Evolutionary conservation across 2,888 invertebrate genomes (phyloP).

Genomic region (Erebia ligea): DNA sequence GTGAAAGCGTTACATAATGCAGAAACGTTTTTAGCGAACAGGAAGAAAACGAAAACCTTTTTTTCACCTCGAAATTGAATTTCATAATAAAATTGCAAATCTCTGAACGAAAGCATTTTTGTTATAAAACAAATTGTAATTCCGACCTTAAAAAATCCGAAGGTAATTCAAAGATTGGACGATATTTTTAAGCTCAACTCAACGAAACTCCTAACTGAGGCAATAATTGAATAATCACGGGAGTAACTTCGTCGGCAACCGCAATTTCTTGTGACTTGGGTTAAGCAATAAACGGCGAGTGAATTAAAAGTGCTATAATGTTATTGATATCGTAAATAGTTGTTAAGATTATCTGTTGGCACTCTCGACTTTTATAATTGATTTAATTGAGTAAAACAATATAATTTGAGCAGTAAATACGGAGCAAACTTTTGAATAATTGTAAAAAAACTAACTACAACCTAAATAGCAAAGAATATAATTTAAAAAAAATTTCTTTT

Average conservation of each 20-base stretch:
- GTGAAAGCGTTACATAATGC: constrained; percentile 14
- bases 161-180: constrained; percentile 40
- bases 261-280: constrained; percentile 43
- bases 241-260: constrained; percentile 49
- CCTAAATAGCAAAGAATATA: too few species aligned
- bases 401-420: too few species aligned
- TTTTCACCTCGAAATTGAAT: constrained; percentile 36
- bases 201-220: constrained; percentile 45
- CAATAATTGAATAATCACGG: constrained; percentile 59
- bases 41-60: constrained; percentile 17
- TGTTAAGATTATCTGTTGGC: too few species aligned
- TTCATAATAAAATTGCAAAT: constrained; percentile 34
- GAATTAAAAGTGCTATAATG: neutral
- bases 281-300: constrained; percentile 32
- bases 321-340: too few species aligned
- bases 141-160: constrained; percentile 35
- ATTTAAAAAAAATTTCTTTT: too few species aligned
- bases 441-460: too few species aligned
- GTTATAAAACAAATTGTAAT: constrained; percentile 39
- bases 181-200: constrained; percentile 39
- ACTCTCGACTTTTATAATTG: too few species aligned
- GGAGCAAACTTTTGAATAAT: too few species aligned
- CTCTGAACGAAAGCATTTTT: constrained; percentile 32
- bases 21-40: constrained; percentile 7
- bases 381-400: too few species aligned